Evolutionary conservation across 2,888 invertebrate species (phyloP), one percentile per base, ranked within the genome.

Genomic region (Liposcelis brunnea): DNA sequence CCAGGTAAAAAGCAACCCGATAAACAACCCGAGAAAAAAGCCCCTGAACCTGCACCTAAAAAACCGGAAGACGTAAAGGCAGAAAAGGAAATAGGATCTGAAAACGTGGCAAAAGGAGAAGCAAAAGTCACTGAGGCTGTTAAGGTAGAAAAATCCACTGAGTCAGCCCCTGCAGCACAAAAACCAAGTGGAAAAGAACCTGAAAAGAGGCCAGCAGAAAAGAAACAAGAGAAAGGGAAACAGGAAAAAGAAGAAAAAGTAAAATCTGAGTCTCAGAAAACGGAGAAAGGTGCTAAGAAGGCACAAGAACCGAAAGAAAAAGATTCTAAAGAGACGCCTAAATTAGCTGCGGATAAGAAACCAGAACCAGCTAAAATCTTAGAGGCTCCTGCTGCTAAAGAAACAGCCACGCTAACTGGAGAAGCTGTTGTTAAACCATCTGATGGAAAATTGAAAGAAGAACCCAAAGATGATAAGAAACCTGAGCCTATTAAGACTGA

Each of bases 161-260:
- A 53, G 52, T 50, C 56, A 55, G 55, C 49, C 48, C 14, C 34
- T 40, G 37, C 46, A 32, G 40, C 43, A 12, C 45, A 44, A 44
- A 2, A 34, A 45, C 44, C 48, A 52, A 51, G 49, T 54, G 53
- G 52, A 55, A 53, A 47, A 34, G 50, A 54, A 49, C 52, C 53
- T 52, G 46, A 49, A 49, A 47, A 51, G 50, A 49, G 49, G 52
- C 50, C 53, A 53, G 52, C 49, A 54, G 54, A 55, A 56, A 55
- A 54, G 51, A 45, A 46, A 48, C 18, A 52, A 51, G 53, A 55
- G 56, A 57, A 56, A 56, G 52, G 47, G 54, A 56, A 52, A 56
- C 54, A 55, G 54, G 56, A 49, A 55, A 59, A 56, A 54, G 55
- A 54, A 49, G 50, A 51, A 51, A 49, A 52, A 42, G 50, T 46